Conservation (phyloP, 2,113 vertebrate species). For the Neoarius graeffei region DNA sequence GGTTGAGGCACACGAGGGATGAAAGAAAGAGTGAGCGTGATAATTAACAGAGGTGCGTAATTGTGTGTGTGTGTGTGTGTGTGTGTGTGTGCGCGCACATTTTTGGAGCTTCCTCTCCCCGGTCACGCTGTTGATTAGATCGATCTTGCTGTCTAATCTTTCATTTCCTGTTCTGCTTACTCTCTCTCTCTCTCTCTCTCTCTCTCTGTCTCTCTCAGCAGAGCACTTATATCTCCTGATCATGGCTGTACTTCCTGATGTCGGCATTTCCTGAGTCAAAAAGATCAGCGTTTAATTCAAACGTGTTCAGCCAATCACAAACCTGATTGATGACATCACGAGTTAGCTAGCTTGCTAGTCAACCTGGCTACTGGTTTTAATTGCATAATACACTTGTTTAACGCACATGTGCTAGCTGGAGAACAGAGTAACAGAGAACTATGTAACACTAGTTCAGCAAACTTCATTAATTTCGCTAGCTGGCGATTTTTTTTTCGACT, state of each 20-base stretch:
- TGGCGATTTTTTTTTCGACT: neutral
- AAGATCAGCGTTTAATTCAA: neutral
- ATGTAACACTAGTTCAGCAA: neutral
- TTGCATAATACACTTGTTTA: neutral
- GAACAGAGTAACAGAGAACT: too few species aligned
- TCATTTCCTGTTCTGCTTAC: constrained; percentile 5
- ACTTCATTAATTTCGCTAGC: neutral
- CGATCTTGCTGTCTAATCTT: constrained; percentile 24
- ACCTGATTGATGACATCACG: neutral
- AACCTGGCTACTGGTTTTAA: neutral
- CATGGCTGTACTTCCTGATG: neutral
- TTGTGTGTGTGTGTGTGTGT: neutral
- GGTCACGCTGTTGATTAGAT: constrained; percentile 33
- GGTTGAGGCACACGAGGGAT: neutral
- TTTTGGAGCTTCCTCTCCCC: constrained; percentile 22
- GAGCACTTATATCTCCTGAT: neutral
- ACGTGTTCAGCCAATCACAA: neutral
- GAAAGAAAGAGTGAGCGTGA: neutral
- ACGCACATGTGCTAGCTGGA: too few species aligned
- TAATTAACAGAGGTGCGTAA: neutral
- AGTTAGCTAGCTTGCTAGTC: neutral
- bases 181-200: constrained; percentile 11
- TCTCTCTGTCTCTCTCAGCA: neutral
- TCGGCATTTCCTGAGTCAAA: neutral
- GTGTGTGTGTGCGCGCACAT: neutral